phyloP scores from a whole-genome alignment of 2,888 invertebrate species.

The Plebejus melissa region DNA sequence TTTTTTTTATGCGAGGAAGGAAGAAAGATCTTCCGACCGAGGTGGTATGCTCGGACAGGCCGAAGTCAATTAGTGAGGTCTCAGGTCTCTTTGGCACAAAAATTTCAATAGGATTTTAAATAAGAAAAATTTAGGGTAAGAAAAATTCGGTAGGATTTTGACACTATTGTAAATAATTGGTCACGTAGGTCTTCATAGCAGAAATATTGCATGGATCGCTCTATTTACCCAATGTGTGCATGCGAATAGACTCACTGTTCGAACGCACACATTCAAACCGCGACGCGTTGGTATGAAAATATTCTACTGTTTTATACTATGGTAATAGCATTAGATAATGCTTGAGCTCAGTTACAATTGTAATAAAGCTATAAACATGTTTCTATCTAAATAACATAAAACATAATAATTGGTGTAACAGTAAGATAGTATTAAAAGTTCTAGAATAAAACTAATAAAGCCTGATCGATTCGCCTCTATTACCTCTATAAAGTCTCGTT shows the following conservation, averaged over 20 bases:
- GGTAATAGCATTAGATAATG: background rate
- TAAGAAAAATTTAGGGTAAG: no score
- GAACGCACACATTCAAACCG: background rate
- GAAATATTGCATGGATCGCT: background rate
- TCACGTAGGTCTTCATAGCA: background rate
- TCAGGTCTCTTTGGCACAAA: no score
- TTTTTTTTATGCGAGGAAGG: no score
- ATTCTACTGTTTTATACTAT: background rate
- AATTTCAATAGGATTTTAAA: no score
- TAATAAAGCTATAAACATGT: background rate
- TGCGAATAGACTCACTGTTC: background rate
- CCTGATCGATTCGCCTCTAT: constrained; percentile 14
- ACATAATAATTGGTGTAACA: background rate
- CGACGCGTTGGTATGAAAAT: background rate
- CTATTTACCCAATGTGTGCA: background rate
- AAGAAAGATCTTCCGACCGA: no score
- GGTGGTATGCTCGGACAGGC: no score
- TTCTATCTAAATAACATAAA: background rate
- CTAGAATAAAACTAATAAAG: constrained; percentile 2
- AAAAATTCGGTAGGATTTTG: no score
- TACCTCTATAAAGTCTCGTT: background rate
- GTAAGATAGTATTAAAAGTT: constrained; percentile 1
- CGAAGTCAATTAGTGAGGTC: no score
- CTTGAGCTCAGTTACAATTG: background rate
- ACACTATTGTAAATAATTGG: no score